Evolutionary conservation across 2,797 vertebrate genomes (phyloP).

Genomic region (Pygocentrus nattereri): DNA sequence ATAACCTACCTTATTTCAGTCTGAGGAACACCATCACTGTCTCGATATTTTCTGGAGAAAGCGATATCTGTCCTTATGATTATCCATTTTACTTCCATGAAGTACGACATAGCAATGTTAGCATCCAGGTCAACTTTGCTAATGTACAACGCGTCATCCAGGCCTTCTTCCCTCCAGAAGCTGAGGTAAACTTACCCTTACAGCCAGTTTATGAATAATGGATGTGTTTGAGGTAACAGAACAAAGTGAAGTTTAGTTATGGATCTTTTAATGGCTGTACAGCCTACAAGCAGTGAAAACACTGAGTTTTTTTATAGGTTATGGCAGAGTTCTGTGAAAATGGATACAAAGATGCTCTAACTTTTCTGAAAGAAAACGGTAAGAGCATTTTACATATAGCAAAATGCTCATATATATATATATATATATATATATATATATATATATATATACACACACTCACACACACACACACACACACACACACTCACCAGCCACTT

Average conservation of each 20-base stretch:
- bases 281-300: not conserved
- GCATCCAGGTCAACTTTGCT: conserved; percentile 80
- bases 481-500: too few relatives aligned
- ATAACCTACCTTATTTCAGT: conserved; percentile 84
- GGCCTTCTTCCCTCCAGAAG: conserved; percentile 81
- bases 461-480: too few relatives aligned
- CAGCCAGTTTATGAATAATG: not conserved
- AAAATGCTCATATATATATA: too few relatives aligned
- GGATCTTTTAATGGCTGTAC: too few relatives aligned
- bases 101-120: conserved; percentile 79
- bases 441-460: too few relatives aligned
- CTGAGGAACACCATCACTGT: conserved; percentile 87
- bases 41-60: conserved; percentile 90
- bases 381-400: conserved; percentile 43
- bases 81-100: conserved; percentile 82
- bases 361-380: conserved; percentile 85
- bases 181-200: conserved; percentile 74
- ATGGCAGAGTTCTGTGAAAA: conserved; percentile 86
- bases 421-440: too few relatives aligned
- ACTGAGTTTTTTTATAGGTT: conserved; percentile 67
- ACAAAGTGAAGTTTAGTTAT: too few relatives aligned
- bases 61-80: conserved; percentile 88
- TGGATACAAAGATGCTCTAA: conserved; percentile 86
- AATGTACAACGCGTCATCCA: conserved; percentile 83
- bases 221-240: not conserved